Evolutionary conservation across 2,888 invertebrate genomes (phyloP), one percentile per base, ranked within the genome.

Genomic region (Ypsolopha scabrella): DNA sequence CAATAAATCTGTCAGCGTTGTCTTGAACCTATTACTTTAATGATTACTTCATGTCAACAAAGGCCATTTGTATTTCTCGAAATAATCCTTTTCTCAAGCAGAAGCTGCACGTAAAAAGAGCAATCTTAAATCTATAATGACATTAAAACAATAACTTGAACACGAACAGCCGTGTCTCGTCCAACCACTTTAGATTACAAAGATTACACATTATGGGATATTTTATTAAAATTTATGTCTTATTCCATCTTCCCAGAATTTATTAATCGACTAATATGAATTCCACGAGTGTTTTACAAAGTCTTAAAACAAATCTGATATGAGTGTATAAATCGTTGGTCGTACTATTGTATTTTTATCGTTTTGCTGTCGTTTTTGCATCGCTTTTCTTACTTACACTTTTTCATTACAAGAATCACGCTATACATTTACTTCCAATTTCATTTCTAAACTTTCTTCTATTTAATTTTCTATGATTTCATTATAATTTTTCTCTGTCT

Each of bases 181-280:
- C 51, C 52, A 48, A 49, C 55, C 70, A 77, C 68, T 75, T 75
- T 63, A 81, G 81, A 83, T 83, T 61, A 65, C 63, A 47, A 52
- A 60, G 63, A 80, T 81, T 82, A 77, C 63, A 68, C 57, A 63
- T 73, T 77, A 76, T 75, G 72, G 73, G 71, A 68, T 76, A 79
- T 80, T 79, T 80, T 80, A 80, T 76, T 74, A 73, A 80, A 83
- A 86, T 85, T 83, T 85, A 85, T 85, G 81, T 86, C 83, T 85
- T 80, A 85, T 78, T 83, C 66, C 67, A 64, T 69, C 63, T 86
- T 85, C 86, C 71, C 56, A 59, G 86, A 83, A 85, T 80, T 80
- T 80, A 83, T 80, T 82, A 83, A 85, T 83, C 80, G 80, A 68
- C 76, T 79, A 78, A 81, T 85, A 80, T 80, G 83, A 78, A 86